Conservation (phyloP, 1,140 invertebrate species). For the Bombus breviceps region DNA sequence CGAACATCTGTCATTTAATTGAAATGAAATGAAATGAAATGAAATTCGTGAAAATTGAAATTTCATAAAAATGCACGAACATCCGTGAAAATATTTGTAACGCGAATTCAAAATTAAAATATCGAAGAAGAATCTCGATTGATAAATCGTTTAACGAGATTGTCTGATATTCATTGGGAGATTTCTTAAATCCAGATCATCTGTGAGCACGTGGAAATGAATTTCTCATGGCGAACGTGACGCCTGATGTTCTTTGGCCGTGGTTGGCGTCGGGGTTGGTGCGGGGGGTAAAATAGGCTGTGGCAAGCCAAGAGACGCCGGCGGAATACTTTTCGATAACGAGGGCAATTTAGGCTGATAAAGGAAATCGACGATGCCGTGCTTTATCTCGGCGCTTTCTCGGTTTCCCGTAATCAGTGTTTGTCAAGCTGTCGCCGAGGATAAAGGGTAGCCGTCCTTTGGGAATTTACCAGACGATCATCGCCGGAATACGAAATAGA, state of each 20-base stretch:
- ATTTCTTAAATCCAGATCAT: background rate
- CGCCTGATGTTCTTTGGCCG: background rate
- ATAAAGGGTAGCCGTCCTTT: background rate
- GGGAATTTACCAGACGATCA: constrained; percentile 7
- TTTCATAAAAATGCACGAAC: no score
- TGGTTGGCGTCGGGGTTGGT: background rate
- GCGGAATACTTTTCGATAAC: constrained; percentile 34
- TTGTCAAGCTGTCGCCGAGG: constrained; percentile 44
- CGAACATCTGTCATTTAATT: no score
- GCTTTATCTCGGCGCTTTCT: constrained; percentile 37
- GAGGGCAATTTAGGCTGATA: constrained; percentile 51
- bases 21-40: no score
- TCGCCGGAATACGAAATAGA: background rate
- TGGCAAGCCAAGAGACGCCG: background rate
- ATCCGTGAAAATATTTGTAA: no score
- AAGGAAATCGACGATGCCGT: constrained; percentile 45
- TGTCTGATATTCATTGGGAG: no score
- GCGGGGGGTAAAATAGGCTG: background rate
- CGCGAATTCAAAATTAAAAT: no score
- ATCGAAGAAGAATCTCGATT: no score
- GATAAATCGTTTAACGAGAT: no score
- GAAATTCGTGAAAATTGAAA: no score
- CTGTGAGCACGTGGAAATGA: background rate
- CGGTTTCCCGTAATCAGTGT: constrained; percentile 46
- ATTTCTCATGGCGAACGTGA: background rate